Evolutionary conservation across 2,888 invertebrate species (phyloP).

Genomic region (Acanthococcus lagerstroemiae): DNA sequence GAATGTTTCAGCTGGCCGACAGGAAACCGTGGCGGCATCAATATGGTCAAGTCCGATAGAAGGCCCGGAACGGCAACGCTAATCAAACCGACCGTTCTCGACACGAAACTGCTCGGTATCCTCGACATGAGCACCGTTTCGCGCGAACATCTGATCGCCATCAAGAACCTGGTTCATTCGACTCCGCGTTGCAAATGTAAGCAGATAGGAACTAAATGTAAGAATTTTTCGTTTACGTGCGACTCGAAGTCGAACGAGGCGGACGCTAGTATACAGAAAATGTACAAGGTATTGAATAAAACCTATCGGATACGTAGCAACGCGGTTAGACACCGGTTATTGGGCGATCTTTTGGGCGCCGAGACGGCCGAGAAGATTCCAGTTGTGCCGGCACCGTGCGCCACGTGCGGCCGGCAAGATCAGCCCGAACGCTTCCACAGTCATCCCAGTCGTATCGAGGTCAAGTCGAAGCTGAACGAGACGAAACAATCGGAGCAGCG

Average conservation of each 20-base stretch:
- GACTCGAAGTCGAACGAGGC: background rate
- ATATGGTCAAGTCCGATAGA: slow-evolving; percentile 16
- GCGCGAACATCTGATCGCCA: slow-evolving; percentile 12
- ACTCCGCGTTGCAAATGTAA: slow-evolving; percentile 18
- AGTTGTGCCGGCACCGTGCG: slow-evolving; percentile 10
- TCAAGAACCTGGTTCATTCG: slow-evolving; percentile 21
- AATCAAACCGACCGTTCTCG: slow-evolving; percentile 21
- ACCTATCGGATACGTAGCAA: slow-evolving; percentile 13
- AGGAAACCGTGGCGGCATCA: too few relatives aligned
- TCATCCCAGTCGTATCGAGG: slow-evolving; percentile 16
- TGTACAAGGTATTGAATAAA: slow-evolving; percentile 22
- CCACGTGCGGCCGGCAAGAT: slow-evolving; percentile 17
- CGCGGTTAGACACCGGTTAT: background rate
- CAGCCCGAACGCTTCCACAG: slow-evolving; percentile 24
- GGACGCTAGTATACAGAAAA: slow-evolving; percentile 12
- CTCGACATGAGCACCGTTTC: slow-evolving; percentile 25
- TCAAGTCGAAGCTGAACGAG: background rate
- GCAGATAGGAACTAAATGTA: background rate
- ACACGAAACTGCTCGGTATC: slow-evolving; percentile 13
- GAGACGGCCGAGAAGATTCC: background rate
- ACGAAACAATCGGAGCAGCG: background rate
- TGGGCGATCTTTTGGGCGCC: background rate
- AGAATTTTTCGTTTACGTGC: slow-evolving; percentile 5
- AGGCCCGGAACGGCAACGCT: slow-evolving; percentile 27
- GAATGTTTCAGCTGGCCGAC: too few relatives aligned